Evolutionary conservation across 2,113 vertebrate species (phyloP), one percentile per base, ranked within the genome.

Genomic region (Eptesicus fuscus): DNA sequence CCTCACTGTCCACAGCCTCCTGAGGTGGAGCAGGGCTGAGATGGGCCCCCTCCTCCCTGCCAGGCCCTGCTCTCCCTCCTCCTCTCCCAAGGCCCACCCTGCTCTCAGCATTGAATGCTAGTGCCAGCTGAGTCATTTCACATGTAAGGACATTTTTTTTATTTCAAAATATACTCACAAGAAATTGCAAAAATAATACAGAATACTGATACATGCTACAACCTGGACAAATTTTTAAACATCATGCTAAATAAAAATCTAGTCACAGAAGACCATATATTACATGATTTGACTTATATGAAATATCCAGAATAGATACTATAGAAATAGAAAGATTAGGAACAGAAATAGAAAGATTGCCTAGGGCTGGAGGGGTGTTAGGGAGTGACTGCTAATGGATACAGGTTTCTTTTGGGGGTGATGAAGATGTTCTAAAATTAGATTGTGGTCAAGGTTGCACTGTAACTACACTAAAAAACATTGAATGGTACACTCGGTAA

Each of bases 381-480:
- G 63, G 22, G n/a, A 1, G 9, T 70, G n/a, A n/a, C 6, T 40
- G 42, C 49, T 85, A 61, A 42, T 42, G 37, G 11, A 47, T 49
- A 56, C 23, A 42, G 20, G 73, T 53, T 82, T 51, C 44, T 61
- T 94, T 88, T 71, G 0, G 4, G 22, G 32, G 40, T 49, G 25
- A 92, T 82, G 35, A 95, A 56, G 91, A 80, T 69, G 30, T 80
- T 84, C 40, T 90, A 49, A 85, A 92, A 63, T 77, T 83, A 86
- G 25, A 86, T 42, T 13, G 71, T 69, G n/a, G 9, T 56, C 35
- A 61, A 70, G 59, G 23, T 9, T 83, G 16, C 63, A 47, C 42
- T 67, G 37, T 35, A 63, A 49, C 35, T 56, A 53, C 23, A 85
- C 65, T 91, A 40, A 92, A 84, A 92, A 71, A 40, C n/a, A 80